Percentiles rank a stretch among this genome's conserved stretches.
phyloP scores from a whole-genome alignment of 1,140 invertebrate species.

The Nephila pilipes region DNA sequence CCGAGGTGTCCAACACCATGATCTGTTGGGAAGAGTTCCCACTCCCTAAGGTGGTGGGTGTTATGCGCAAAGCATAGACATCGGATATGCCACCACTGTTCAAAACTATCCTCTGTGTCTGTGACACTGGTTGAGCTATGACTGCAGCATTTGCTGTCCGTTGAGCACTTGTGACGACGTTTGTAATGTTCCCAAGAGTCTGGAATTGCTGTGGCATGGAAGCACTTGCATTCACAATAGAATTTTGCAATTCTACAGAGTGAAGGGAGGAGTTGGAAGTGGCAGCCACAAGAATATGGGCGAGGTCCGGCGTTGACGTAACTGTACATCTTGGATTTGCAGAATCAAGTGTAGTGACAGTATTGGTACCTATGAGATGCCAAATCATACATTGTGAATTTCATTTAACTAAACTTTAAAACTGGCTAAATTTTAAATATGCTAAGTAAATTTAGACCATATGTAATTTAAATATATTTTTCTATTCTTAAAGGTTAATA shows the following conservation, averaged over 20 bases:
- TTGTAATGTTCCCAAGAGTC: conserved; percentile 60
- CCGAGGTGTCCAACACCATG: conserved; percentile 55
- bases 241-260: conserved; percentile 50
- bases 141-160: conserved; percentile 35
- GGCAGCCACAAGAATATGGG: conserved; percentile 43
- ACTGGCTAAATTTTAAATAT: too few relatives aligned
- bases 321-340: conserved; percentile 50
- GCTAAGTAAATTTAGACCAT: too few relatives aligned
- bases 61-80: conserved; percentile 50
- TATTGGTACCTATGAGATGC: conserved; percentile 2
- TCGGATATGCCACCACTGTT: conserved; percentile 58
- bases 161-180: conserved; percentile 60
- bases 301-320: conserved; percentile 43
- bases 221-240: conserved; percentile 47
- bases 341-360: background rate
- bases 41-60: conserved; percentile 9
- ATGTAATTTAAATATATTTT: too few relatives aligned
- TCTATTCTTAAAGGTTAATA: too few relatives aligned
- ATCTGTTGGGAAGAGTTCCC: conserved; percentile 35
- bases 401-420: too few relatives aligned
- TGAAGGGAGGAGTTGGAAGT: conserved; percentile 49
- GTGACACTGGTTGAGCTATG: conserved; percentile 14
- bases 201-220: conserved; percentile 36
- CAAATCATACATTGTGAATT: too few relatives aligned
- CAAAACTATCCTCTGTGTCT: conserved; percentile 47